Base-by-base conservation (phyloP, 1,140 invertebrate genomes). In the Pogonognathellus flavescens region DNA sequence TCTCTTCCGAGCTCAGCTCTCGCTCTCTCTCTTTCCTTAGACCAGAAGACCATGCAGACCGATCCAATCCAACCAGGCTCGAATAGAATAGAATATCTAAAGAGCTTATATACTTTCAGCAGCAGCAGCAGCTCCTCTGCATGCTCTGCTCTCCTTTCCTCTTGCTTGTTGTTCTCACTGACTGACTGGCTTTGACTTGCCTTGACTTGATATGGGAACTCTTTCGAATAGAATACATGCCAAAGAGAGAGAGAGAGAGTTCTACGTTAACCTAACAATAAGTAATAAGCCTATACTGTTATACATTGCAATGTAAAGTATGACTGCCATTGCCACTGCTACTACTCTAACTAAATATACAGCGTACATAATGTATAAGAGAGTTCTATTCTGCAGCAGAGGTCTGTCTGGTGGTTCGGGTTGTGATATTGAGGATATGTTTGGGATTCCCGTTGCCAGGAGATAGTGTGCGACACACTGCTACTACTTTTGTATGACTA, bases 371-470 rank as follows among this genome's bases (percentile, higher is more conserved):
- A 41, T 41, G 31, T 41, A 41, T 41, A 41, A 6, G 25, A 49
- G 53, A n/a, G 53, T 55, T 55, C 2, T 55, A 55, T 55, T 66
- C 60, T 66, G 60, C 22, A 62, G 60, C 60, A 66, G 62, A 14
- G 14, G 14, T 3, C 31, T 41, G n/a, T n/a, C n/a, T 20, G 22
- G 18, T 25, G 25, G 18, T 4, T 59, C 55, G 14, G 18, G 55
- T 14, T 59, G 5, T 11, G 14, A n/a, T 59, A 86, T 57, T 76
- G 50, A 87, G 72, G 59, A 76, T 84, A 85, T 84, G 83, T 87
- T 87, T 87, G 86, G 86, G 70, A 84, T 84, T 84, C 76, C 83
- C 22, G 86, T 87, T 87, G 83, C 83, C 83, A 50, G 80, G 84
- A 82, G 84, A 85, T 85, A 85, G 25, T 80, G 76, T 85, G 84